phyloP scores from a whole-genome alignment of 2,113 vertebrate genomes.

The Tringa solitaria region DNA sequence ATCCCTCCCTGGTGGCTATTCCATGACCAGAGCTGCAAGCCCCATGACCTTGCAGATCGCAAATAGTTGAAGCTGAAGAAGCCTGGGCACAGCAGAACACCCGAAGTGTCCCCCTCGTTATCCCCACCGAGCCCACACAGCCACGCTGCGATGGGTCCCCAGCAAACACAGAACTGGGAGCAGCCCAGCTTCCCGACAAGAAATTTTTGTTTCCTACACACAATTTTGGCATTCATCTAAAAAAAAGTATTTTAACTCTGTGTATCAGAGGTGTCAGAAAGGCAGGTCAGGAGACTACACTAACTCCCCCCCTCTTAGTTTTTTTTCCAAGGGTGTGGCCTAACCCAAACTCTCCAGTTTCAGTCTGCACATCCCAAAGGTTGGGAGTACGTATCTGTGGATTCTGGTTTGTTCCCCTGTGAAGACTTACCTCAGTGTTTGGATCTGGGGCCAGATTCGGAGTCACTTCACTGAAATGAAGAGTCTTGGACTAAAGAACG shows the following conservation, averaged over 20 bases:
- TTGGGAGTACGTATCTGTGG: accelerated
- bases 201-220: background rate
- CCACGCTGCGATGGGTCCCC: background rate
- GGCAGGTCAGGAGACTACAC: background rate
- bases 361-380: background rate
- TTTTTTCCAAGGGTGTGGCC: background rate
- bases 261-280: background rate
- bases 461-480: background rate
- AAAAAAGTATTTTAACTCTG: background rate
- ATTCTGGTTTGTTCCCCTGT: background rate
- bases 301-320: accelerated
- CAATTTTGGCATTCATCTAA: background rate
- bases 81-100: no score
- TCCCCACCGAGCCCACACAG: background rate
- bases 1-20: background rate
- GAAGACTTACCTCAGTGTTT: background rate
- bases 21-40: background rate
- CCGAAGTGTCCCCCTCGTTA: background rate
- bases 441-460: background rate
- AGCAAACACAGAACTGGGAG: background rate
- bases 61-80: background rate
- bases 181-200: background rate
- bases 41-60: background rate
- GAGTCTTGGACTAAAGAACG: background rate
- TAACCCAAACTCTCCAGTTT: background rate